Base-by-base conservation (phyloP, 2,113 vertebrate genomes). In the Marmota monax region DNA sequence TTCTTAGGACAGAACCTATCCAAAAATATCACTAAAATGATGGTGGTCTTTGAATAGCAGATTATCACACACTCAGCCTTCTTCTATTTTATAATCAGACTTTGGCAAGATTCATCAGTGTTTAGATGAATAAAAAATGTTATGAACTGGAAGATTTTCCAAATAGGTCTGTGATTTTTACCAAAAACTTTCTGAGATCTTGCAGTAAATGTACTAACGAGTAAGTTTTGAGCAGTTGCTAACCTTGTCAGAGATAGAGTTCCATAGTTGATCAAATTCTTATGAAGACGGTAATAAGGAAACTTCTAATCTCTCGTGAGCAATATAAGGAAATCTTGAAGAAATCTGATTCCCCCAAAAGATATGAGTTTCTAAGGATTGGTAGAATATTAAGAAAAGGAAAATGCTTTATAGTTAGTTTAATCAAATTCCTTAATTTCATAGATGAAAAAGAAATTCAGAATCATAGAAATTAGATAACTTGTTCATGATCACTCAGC, bases 11-110 rank as follows among this genome's bases (percentile, higher is more conserved):
- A 76, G 58, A 78, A 77, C 22, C 27, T 91, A 22, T 82, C 88
- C 92, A 79, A 82, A 96, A 94, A 94, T 42, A 94, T 93, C 83
- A 93, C n/a, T n/a, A 12, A 53, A 56, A 90, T 88, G 45, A 83
- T 56, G 95, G 78, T 89, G 78, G 93, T 85, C 96, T 97, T 85
- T 93, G 73, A 92, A 53, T 25, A 92, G 72, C 61, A 95, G 27
- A 74, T 91, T 69, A 85, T 34, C 73, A 73, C 42, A 22, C 22
- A 39, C 56, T 53, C 73, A 65, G 72, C 29, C 27, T 95, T 91
- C 42, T 27, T 67, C 34, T 88, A 11, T 88, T 94, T 94, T 95
- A 86, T 27, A 90, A 92, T 92, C 65, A 76, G 45, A 69, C 12
- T 58, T 85, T 84, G 82, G 61, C 23, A 92, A 13, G 56, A 92